Evolutionary conservation across 2,113 vertebrate species (phyloP).

Genomic region (pig (Sus scrofa)): T2T-Sscrofa CM000812.6:258520501-258521000

Average conservation of each 20-base stretch:
- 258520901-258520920: slow-evolving; percentile 17
- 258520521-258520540: background rate
- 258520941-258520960: background rate
- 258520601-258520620: background rate
- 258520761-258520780: too few species aligned
- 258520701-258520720: background rate
- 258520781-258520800: background rate
- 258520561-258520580: background rate
- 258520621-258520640: background rate
- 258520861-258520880: background rate
- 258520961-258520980: background rate
- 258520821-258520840: background rate
- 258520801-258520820: background rate
- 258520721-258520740: background rate
- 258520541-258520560: background rate
- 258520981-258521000: too few species aligned
- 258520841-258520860: background rate
- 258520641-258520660: background rate
- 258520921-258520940: background rate
- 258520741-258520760: background rate
- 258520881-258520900: background rate
- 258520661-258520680: background rate
- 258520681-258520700: background rate
- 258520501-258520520: background rate
- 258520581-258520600: background rate